Evolutionary conservation across 2,797 vertebrate species (phyloP).

Genomic region (Buceros bicornis): DNA sequence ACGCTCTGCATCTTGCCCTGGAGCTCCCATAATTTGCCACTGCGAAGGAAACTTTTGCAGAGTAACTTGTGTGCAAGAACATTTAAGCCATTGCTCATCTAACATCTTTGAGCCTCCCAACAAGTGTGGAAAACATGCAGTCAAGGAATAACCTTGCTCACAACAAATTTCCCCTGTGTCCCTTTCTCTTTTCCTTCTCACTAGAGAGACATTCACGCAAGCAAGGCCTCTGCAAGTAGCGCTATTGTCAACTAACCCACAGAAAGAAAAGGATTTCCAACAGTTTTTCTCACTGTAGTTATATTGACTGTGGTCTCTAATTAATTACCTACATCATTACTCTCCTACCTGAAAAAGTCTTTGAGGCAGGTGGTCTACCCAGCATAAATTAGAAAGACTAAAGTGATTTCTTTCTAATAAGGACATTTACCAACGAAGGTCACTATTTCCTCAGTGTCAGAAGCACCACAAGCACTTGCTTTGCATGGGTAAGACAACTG

Average conservation of each 20-base stretch:
- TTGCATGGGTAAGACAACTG: background rate
- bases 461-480: background rate
- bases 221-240: background rate
- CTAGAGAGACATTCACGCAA: background rate
- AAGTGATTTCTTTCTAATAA: background rate
- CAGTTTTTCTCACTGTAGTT: background rate
- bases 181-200: background rate
- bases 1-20: background rate
- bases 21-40: background rate
- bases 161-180: background rate
- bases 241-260: background rate
- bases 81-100: background rate
- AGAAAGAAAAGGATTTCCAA: background rate
- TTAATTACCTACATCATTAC: background rate
- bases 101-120: background rate
- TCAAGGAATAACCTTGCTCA: background rate
- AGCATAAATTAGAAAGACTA: background rate
- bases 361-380: background rate
- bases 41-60: background rate
- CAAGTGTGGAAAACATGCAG: background rate
- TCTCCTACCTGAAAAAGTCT: background rate
- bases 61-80: background rate
- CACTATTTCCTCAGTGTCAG: background rate
- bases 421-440: background rate
- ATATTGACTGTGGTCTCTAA: background rate